Base-by-base conservation (phyloP, 2,888 invertebrate species). In the Notodonta ziczac region DNA sequence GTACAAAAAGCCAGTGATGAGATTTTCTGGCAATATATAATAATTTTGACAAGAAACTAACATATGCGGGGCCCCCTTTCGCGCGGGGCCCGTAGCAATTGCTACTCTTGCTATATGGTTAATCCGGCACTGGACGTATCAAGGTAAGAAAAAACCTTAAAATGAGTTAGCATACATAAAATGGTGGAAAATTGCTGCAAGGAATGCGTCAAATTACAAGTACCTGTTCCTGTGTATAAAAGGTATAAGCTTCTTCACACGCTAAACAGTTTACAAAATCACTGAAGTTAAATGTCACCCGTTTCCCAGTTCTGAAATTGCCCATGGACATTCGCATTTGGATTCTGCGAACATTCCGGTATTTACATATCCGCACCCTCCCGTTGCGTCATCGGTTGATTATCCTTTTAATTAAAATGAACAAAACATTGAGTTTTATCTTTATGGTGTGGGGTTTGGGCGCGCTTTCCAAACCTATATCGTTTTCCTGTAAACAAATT, bases 371-470 rank as follows among this genome's bases (percentile, higher is more conserved):
- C 77, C 72, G 74, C 66, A 68, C 77, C 72, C 72, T 55, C 40
- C 9, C 40, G 40, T 16, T 40, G 6, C 40, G 55, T 55, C 40
- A 14, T 8, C 8, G 69, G 67, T 68, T 65, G 60, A 69, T 67
- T 62, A 58, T 67, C 66, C 60, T 61, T 74, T 77, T 75, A 68
- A 75, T 74, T 74, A 72, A 77, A 74, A 72, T 72, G 70, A 65
- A 74, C 77, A 74, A 66, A 71, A 70, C 75, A 65, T 77, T 77
- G 51, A 56, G 61, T 74, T 74, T 74, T 72, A 75, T 75, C 64
- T 75, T 74, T 66, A 74, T 65, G 72, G 61, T 65, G 63, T 62
- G 56, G 60, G 58, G 59, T 59, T 57, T 73, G 67, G 59, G 62
- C 56, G 56, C 66, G 61, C 60, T 72, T 70, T 60, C 63, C 65